Percentiles rank a stretch among this genome's conserved stretches.
Evolutionary conservation across 2,113 vertebrate species (phyloP).

Genomic region (Alligator mississippiensis): DNA sequence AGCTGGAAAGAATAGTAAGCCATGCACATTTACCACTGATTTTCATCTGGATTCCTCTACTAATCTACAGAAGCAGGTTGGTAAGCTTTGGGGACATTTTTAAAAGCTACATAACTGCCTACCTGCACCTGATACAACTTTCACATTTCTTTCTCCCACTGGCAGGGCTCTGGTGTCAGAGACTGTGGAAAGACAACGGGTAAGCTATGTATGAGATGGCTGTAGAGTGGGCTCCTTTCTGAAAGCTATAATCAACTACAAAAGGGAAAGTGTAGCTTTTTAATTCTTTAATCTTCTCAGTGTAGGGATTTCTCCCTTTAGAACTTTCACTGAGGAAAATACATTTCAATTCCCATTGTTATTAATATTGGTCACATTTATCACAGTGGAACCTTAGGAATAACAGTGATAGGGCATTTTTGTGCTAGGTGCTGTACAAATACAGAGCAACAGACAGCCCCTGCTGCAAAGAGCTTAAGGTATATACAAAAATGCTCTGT

Average conservation of each 20-base stretch:
- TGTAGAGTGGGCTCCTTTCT: not conserved
- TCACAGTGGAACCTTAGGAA: not conserved
- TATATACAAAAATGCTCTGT: too few relatives aligned
- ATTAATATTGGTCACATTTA: not conserved
- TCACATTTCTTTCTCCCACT: constrained; percentile 75
- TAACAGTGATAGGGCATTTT: not conserved
- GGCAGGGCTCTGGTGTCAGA: constrained; percentile 78
- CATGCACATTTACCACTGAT: not conserved
- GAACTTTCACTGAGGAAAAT: not conserved
- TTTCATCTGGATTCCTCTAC: not conserved
- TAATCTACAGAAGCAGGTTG: too few relatives aligned
- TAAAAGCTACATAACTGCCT: constrained; percentile 7
- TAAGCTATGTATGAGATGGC: not conserved
- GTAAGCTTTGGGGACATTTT: not conserved
- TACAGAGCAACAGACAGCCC: not conserved
- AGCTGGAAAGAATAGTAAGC: not conserved
- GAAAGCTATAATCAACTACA: not conserved
- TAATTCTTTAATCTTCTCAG: not conserved
- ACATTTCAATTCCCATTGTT: not conserved
- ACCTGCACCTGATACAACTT: constrained; percentile 77
- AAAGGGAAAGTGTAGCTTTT: not conserved
- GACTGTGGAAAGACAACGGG: constrained; percentile 68
- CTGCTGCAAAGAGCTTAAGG: too few relatives aligned
- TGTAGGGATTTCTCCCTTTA: not conserved
- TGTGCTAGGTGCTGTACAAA: not conserved